These are phyloP conservation scores for Epinephelus cyanopodus DNA, from an alignment of 2,113 vertebrate genomes.

Conservation along the genomic window DNA sequence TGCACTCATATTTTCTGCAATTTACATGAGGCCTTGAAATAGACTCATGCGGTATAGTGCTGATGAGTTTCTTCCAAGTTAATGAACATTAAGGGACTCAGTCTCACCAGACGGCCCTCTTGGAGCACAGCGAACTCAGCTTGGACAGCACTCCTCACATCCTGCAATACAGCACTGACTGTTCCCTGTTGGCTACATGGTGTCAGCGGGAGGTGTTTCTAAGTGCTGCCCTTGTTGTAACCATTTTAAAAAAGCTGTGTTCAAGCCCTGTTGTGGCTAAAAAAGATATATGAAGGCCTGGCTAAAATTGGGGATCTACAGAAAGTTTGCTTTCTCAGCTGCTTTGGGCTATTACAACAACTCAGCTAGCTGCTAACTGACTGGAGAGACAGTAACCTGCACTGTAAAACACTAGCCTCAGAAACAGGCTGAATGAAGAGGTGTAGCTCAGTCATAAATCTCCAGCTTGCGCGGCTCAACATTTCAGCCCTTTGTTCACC, in stretches of 20 bases:
- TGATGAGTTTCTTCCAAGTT: constrained; percentile 64
- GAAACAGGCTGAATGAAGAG: constrained; percentile 34
- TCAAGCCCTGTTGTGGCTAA: not conserved
- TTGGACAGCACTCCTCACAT: constrained; percentile 40
- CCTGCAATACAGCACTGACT: constrained; percentile 26
- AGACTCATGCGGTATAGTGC: constrained; percentile 39
- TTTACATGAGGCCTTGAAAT: constrained; percentile 67
- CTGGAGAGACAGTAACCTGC: constrained; percentile 2
- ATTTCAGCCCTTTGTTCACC: constrained; percentile 12
- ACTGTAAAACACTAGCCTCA: constrained; percentile 2
- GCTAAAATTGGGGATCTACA: not conserved
- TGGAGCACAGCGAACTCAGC: constrained; percentile 38
- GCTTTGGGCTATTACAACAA: not conserved
- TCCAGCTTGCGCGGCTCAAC: constrained; percentile 14
- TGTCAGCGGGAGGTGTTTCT: constrained; percentile 27
- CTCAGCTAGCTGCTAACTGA: constrained; percentile 1
- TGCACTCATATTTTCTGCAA: constrained; percentile 63
- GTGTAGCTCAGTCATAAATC: constrained; percentile 34
- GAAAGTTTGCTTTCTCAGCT: not conserved
- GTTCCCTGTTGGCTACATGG: constrained; percentile 42
- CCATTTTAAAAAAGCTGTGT: constrained; percentile 22
- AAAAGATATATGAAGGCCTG: not conserved
- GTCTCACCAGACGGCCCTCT: constrained; percentile 42
- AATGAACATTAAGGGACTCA: constrained; percentile 66
- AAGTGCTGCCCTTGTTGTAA: constrained; percentile 38